Percentiles rank a stretch among this genome's conserved stretches.
Conservation (phyloP, 2,888 invertebrate genomes). For the Magallana nippona region DNA sequence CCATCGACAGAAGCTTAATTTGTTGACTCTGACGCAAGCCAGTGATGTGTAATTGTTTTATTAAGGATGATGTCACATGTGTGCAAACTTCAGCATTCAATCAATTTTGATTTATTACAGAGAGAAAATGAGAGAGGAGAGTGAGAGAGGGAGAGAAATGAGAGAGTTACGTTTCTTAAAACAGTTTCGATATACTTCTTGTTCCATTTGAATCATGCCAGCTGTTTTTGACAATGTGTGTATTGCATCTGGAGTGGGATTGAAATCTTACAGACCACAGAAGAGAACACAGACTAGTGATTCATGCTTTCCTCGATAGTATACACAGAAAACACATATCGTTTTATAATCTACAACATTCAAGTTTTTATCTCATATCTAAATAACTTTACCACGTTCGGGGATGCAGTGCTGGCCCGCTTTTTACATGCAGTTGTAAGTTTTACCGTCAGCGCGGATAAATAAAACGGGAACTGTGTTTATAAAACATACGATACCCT, state of each 20-base stretch:
- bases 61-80: not conserved
- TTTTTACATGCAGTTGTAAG: not conserved
- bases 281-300: constrained; percentile 1
- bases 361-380: constrained; percentile 27
- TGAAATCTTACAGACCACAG: constrained; percentile 17
- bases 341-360: constrained; percentile 31
- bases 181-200: no score
- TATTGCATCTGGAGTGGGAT: constrained; percentile 27
- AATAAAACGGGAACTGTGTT: not conserved
- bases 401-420: not conserved
- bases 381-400: constrained; percentile 31
- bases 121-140: not conserved
- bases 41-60: not conserved
- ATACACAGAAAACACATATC: not conserved
- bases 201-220: not conserved
- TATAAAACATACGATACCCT: not conserved
- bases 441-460: not conserved
- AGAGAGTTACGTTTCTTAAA: no score
- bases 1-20: not conserved
- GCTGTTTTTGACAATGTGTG: constrained; percentile 20
- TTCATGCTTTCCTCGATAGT: constrained; percentile 15
- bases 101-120: not conserved
- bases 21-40: not conserved
- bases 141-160: not conserved
- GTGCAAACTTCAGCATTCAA: not conserved